A percentile compares a stretch with the other conserved stretches of the same genome.
These are phyloP conservation scores for Drosophila jambulina DNA, from an alignment of 1,140 invertebrate species.

Conservation along the genomic window DNA sequence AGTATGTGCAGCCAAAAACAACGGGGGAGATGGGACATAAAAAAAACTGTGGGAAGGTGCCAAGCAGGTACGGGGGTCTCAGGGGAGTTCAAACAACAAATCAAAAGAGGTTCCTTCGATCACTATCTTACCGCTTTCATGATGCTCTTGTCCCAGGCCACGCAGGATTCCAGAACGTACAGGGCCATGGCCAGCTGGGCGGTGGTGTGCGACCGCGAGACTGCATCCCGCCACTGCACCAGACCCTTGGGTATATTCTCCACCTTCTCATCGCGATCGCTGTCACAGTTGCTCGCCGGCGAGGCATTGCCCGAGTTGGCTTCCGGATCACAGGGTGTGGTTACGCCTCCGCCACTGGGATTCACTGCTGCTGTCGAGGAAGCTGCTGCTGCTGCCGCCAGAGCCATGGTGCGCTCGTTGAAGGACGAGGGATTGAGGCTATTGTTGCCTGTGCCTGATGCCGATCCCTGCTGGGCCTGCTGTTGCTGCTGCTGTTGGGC, in stretches of 20 bases:
- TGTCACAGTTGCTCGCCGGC: constrained; percentile 78
- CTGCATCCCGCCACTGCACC: constrained; percentile 95
- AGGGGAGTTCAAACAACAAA: not conserved
- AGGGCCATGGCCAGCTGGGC: constrained; percentile 96
- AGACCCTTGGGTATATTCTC: constrained; percentile 89
- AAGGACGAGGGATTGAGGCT: constrained; percentile 73
- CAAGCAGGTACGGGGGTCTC: constrained; percentile 13
- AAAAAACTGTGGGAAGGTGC: constrained; percentile 14
- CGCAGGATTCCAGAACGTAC: constrained; percentile 94
- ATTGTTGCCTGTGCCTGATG: constrained; percentile 25
- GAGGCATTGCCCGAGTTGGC: constrained; percentile 76
- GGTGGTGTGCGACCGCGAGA: constrained; percentile 92
- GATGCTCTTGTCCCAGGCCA: constrained; percentile 99
- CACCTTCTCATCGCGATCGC: constrained; percentile 83
- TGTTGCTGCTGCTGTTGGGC: constrained; percentile 56
- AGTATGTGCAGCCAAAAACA: constrained; percentile 24
- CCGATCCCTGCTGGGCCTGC: constrained; percentile 58
- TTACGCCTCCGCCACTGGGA: not conserved
- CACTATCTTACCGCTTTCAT: constrained; percentile 96
- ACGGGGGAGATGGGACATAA: constrained; percentile 12
- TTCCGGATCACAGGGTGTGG: constrained; percentile 27
- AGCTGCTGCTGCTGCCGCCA: constrained; percentile 71
- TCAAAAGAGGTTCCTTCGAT: constrained; percentile 1
- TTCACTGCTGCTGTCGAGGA: constrained; percentile 17
- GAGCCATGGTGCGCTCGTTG: constrained; percentile 79